phyloP scores from a whole-genome alignment of 2,113 vertebrate species.

The Chascanopsetta lugubris region DNA sequence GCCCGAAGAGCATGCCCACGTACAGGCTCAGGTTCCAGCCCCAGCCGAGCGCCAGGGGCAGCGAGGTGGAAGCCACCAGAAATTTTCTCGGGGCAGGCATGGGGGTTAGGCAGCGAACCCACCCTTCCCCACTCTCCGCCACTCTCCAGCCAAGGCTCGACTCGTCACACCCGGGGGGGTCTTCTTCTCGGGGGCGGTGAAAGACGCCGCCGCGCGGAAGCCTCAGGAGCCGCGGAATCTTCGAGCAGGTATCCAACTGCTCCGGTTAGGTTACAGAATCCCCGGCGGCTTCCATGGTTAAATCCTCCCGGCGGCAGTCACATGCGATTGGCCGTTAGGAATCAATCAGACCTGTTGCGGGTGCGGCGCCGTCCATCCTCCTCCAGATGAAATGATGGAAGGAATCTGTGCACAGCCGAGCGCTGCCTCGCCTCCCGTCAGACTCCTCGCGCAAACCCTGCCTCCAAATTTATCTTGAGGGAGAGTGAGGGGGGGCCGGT shows the following conservation, averaged over 20 bases:
- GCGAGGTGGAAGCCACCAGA: constrained; percentile 78
- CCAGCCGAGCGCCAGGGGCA: constrained; percentile 85
- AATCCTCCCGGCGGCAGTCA: constrained; percentile 15
- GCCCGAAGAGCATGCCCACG: constrained; percentile 84
- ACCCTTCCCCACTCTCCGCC: constrained; percentile 4
- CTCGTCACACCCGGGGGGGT: constrained; percentile 28
- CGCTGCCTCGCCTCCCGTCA: constrained; percentile 31
- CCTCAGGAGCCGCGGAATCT: constrained; percentile 22
- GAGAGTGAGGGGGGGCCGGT: not conserved
- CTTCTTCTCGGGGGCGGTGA: constrained; percentile 47
- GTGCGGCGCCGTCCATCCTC: constrained; percentile 13
- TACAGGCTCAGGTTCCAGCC: constrained; percentile 89
- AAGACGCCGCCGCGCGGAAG: constrained; percentile 8
- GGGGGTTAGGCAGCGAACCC: constrained; percentile 22
- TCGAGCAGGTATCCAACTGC: constrained; percentile 27
- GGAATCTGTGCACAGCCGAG: constrained; percentile 43
- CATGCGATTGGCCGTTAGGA: not conserved
- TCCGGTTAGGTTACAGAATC: constrained; percentile 36
- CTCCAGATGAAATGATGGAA: constrained; percentile 30
- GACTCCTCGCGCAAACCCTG: constrained; percentile 53
- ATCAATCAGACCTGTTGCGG: constrained; percentile 30
- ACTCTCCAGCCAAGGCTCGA: not conserved
- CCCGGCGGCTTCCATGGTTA: constrained; percentile 41
- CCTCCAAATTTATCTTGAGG: constrained; percentile 59
- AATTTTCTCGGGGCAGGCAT: constrained; percentile 82